Conservation (phyloP, 2,113 vertebrate genomes). For the Struthidea cinerea region DNA sequence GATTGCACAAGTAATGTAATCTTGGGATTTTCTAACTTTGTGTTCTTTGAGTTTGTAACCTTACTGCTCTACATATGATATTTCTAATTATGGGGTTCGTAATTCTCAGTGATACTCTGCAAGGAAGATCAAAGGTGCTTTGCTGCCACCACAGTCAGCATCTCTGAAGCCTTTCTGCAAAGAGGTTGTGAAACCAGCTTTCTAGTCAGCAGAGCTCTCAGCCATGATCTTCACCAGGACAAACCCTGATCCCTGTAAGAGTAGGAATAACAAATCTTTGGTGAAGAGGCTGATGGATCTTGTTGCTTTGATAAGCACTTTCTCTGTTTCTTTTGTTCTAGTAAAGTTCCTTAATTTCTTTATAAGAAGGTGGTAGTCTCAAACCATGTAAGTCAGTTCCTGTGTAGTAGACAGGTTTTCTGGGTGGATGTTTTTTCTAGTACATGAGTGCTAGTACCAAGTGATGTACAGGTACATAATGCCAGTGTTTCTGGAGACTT, state of each 20-base stretch:
- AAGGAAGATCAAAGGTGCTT: slow-evolving; percentile 38
- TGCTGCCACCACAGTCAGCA: neutral
- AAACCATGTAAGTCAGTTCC: neutral
- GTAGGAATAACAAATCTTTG: neutral
- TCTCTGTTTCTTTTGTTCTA: neutral
- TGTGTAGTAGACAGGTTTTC: neutral
- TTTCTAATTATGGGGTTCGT: slow-evolving; percentile 43
- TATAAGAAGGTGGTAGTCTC: neutral
- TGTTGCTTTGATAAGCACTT: neutral
- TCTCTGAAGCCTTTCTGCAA: neutral
- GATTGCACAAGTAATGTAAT: neutral
- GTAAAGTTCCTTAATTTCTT: neutral
- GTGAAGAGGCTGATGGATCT: neutral
- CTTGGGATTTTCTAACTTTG: neutral
- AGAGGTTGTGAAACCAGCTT: slow-evolving; percentile 10
- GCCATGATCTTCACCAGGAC: neutral
- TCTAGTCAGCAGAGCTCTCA: neutral
- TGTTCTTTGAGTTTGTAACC: neutral
- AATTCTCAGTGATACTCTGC: slow-evolving; percentile 9
- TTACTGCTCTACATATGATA: neutral
- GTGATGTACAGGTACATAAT: neutral
- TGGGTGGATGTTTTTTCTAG: neutral
- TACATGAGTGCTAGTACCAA: neutral
- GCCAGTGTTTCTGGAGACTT: neutral
- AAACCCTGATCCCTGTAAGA: neutral